Evolutionary conservation across 2,113 vertebrate genomes (phyloP).

Genomic region (Pyxicephalus adspersus): DNA sequence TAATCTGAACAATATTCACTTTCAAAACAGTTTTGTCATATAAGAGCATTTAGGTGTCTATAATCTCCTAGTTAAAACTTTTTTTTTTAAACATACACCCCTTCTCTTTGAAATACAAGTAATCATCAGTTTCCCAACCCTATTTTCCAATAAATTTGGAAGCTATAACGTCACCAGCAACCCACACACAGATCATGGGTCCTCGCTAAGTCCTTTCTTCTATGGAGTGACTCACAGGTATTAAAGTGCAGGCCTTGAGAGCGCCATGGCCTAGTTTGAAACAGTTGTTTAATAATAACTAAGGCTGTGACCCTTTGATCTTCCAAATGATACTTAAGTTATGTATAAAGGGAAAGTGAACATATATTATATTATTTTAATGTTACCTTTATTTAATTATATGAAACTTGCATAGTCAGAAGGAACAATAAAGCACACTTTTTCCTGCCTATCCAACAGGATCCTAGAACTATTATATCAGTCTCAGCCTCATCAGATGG

Average conservation of each 20-base stretch:
- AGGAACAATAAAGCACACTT: too few species aligned
- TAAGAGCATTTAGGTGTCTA: background rate
- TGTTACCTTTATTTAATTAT: too few species aligned
- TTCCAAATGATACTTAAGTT: background rate
- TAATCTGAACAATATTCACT: background rate
- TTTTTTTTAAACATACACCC: background rate
- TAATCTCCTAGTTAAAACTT: slow-evolving; percentile 7
- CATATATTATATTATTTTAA: too few species aligned
- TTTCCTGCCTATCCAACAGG: too few species aligned
- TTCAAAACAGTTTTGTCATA: background rate
- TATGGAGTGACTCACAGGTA: slow-evolving; percentile 16
- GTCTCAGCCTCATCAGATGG: too few species aligned
- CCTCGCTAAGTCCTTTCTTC: slow-evolving; percentile 19
- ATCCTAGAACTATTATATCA: too few species aligned
- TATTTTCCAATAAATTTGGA: slow-evolving; percentile 37
- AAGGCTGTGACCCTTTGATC: background rate
- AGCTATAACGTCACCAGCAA: slow-evolving; percentile 28
- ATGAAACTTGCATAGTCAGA: too few species aligned
- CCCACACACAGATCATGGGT: slow-evolving; percentile 29
- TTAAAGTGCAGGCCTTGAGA: background rate
- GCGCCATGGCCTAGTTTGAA: background rate
- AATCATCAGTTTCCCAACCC: background rate
- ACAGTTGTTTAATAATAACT: background rate
- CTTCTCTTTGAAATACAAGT: slow-evolving; percentile 2
- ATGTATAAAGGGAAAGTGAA: too few species aligned